Conservation (phyloP, 2,113 vertebrate species). For the Pandion haliaetus region DNA sequence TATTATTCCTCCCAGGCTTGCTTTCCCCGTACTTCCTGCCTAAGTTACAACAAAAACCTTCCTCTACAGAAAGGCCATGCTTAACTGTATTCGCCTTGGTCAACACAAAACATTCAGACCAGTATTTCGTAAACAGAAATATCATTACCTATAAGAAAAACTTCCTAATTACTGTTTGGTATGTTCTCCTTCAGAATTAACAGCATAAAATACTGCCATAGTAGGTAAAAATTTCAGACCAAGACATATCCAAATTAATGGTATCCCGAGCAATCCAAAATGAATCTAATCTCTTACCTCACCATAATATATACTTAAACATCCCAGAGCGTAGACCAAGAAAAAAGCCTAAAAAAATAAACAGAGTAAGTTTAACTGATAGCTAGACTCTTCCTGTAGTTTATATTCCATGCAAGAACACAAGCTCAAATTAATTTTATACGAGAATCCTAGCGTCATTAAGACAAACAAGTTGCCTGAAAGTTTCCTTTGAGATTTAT, state of each 20-base stretch:
- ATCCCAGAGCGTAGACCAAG: conserved; percentile 90
- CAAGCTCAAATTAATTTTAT: neutral
- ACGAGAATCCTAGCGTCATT: neutral
- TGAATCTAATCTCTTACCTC: conserved; percentile 75
- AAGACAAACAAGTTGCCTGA: neutral
- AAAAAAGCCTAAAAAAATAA: conserved; percentile 89
- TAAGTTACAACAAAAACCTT: neutral
- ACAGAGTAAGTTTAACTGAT: neutral
- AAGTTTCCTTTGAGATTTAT: neutral
- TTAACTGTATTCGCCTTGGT: neutral
- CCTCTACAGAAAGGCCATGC: neutral
- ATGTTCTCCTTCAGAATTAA: neutral
- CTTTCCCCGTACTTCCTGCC: neutral
- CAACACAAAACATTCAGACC: neutral
- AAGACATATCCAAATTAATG: neutral
- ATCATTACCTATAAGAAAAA: neutral
- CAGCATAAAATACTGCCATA: neutral
- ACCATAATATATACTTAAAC: conserved; percentile 82
- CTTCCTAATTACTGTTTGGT: neutral
- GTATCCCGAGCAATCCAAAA: neutral
- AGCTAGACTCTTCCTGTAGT: neutral
- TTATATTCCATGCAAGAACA: neutral
- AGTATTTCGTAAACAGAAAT: neutral
- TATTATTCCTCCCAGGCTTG: neutral
- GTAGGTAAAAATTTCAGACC: neutral